Base-by-base conservation (phyloP, 1,140 invertebrate species). In the Anastatus disparis region DNA sequence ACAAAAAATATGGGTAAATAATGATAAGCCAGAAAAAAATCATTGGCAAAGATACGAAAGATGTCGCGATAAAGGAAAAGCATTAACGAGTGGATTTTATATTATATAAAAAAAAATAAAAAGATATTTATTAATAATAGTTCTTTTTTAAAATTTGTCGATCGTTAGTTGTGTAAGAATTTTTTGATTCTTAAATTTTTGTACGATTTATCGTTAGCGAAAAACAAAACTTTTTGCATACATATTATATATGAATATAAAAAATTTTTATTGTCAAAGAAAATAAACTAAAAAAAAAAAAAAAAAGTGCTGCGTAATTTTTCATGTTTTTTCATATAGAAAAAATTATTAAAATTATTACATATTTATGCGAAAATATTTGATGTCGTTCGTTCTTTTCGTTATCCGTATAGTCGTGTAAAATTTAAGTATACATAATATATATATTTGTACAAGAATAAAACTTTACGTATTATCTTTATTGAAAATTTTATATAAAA, bases 151-250 rank as follows among this genome's bases (percentile, higher is more conserved):
- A 12, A 62, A 10, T 8, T 62, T 62, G 9, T 62, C 17, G 26
- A 62, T 62, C 17, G 59, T 70, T 69, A 61, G 58, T 69, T 69
- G 22, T 8, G 22, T 69, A 70, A 53, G 48, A 13, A 55, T 70
- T 29, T 70, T 62, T 53, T 62, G 35, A 55, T 70, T 62, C 42
- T 62, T 62, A 15, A 62, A 61, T 61, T 69, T 68, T 69, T 61
- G 56, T 69, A 69, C 56, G 20, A 59, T 7, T 50, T 59, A 59
- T 59, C 40, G 56, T 68, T 46, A 59, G 44, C 46, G 44, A 59
- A 13, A n/a, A 17, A n/a, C n/a, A n/a, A 40, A 67, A 35, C 42
- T 69, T 61, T 59, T 69, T 69, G 31, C 55, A 69, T 59, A 52
- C 27, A 27, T 50, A 65, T 27, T 53, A 67, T 46, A 55, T 7